A percentile compares a stretch with the other conserved stretches of the same genome.
Evolutionary conservation across 2,888 invertebrate species (phyloP).

Genomic region (Drosophila borborema): DNA sequence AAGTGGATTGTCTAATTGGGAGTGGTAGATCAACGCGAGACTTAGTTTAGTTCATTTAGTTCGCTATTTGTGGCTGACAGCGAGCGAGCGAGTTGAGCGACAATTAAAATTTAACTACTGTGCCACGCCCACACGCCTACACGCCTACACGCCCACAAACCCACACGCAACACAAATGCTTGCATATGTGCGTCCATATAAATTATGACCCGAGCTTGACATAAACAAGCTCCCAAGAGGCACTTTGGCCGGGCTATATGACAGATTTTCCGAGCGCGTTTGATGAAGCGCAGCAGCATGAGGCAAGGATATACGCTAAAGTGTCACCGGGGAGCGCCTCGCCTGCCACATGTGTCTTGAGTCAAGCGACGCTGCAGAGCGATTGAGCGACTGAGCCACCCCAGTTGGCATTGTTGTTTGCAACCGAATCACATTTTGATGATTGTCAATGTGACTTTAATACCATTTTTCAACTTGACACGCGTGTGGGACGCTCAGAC

Average conservation of each 20-base stretch:
- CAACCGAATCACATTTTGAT: conserved; percentile 84
- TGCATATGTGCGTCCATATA: conserved; percentile 71
- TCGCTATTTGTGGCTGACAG: conserved; percentile 44
- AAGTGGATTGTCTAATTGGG: conserved; percentile 70
- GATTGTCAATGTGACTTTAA: conserved; percentile 84
- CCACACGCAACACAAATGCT: conserved; percentile 42
- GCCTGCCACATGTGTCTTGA: conserved; percentile 71
- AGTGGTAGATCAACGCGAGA: conserved; percentile 74
- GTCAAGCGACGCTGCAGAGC: conserved; percentile 27
- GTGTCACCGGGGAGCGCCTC: conserved; percentile 79
- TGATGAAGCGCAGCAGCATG: conserved; percentile 64
- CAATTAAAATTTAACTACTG: conserved; percentile 80
- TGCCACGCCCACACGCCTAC: conserved; percentile 55
- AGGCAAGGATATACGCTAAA: conserved; percentile 73
- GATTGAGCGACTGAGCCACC: conserved; percentile 34
- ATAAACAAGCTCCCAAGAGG: conserved; percentile 85
- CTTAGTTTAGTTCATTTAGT: conserved; percentile 78
- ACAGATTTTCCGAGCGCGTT: conserved; percentile 82
- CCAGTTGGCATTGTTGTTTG: conserved; percentile 59
- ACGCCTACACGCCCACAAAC: not conserved
- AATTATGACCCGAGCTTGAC: conserved; percentile 83
- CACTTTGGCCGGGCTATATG: conserved; percentile 83
- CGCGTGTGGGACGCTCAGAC: conserved; percentile 38
- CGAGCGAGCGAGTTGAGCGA: conserved; percentile 23
- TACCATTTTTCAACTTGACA: conserved; percentile 81